Conservation (phyloP, 1,140 invertebrate genomes). For the Delia radicum region DNA sequence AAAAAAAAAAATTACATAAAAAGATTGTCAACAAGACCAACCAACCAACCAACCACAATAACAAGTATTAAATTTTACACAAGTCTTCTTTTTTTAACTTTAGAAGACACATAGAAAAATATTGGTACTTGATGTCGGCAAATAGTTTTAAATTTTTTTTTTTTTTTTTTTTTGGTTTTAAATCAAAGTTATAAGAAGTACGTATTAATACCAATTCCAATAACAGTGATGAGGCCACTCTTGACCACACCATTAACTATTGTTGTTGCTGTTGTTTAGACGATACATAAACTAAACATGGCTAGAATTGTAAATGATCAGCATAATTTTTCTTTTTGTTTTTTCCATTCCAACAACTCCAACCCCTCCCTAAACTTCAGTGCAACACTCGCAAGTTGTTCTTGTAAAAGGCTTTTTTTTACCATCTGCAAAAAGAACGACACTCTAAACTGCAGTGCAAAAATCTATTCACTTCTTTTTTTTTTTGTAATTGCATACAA, state of each 20-base stretch:
- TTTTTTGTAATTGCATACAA: background rate
- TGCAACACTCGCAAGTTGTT: background rate
- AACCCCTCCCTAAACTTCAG: background rate
- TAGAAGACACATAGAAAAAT: background rate
- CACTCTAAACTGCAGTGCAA: background rate
- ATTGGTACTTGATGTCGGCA: constrained; percentile 3
- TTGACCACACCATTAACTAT: background rate
- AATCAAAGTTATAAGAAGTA: background rate
- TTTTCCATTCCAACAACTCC: background rate
- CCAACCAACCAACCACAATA: background rate
- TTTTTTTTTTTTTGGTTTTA: too few relatives aligned
- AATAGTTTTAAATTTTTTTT: background rate
- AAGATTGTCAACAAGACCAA: background rate
- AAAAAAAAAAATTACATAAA: background rate
- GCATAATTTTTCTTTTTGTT: background rate
- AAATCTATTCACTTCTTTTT: background rate
- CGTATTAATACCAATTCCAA: background rate
- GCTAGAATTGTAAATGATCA: constrained; percentile 27
- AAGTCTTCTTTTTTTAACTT: background rate
- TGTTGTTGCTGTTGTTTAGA: background rate
- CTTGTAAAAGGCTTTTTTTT: background rate
- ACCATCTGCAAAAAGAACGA: background rate
- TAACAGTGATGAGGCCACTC: background rate
- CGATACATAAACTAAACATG: constrained; percentile 23
- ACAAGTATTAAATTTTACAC: background rate